Conservation (phyloP, 2,888 invertebrate genomes). For the Dynastes maya region DNA sequence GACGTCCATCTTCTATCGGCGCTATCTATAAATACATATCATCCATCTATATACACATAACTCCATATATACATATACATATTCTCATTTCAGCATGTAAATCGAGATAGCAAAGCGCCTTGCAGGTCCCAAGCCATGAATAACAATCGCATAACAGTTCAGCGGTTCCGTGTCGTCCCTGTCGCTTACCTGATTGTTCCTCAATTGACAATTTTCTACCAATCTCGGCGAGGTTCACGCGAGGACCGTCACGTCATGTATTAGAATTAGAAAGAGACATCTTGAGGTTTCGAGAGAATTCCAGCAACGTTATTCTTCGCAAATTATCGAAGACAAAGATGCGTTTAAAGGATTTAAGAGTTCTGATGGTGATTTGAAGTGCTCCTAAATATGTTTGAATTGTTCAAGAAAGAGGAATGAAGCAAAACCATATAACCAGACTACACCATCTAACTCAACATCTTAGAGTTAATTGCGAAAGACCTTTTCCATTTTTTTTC, state of each 20-base stretch:
- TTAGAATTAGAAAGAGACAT: constrained; percentile 6
- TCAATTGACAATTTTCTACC: constrained; percentile 65
- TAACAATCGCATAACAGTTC: constrained; percentile 65
- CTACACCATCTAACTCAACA: too few relatives aligned
- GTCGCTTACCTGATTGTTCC: constrained; percentile 64
- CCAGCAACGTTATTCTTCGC: too few relatives aligned
- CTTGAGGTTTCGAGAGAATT: too few relatives aligned
- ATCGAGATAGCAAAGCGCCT: constrained; percentile 68
- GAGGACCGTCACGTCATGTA: constrained; percentile 23
- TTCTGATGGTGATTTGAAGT: too few relatives aligned
- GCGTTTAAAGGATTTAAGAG: too few relatives aligned
- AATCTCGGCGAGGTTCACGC: constrained; percentile 56
- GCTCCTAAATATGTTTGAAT: too few relatives aligned
- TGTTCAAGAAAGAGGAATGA: too few relatives aligned
- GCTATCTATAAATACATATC: neutral
- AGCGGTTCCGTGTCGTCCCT: constrained; percentile 59
- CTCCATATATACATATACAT: constrained; percentile 64
- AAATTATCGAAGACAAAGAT: too few relatives aligned
- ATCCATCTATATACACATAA: neutral
- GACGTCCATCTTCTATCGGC: too few relatives aligned
- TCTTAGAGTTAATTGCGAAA: neutral
- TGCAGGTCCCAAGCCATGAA: constrained; percentile 71
- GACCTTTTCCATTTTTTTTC: neutral
- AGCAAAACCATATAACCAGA: too few relatives aligned
- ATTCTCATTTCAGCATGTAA: constrained; percentile 68